Evolutionary conservation across 53 echinoderm and acorn worm genomes (phyloP).

Genomic region (Patiria pectinifera): DNA sequence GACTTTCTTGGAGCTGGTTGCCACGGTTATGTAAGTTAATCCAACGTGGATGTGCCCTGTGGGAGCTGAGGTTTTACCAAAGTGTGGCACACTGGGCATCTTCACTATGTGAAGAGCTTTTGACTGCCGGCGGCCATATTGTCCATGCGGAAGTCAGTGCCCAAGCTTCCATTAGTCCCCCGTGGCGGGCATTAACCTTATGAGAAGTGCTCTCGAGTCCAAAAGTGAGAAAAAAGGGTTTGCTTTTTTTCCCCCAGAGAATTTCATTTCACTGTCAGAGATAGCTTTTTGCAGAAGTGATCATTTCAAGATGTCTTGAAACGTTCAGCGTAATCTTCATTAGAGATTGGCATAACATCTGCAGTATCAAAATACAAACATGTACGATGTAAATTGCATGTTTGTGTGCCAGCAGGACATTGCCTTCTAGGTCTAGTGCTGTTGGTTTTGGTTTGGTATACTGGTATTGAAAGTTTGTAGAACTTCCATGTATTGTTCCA

Average conservation of each 20-base stretch:
- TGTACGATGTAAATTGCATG: too few relatives aligned
- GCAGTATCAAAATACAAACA: too few relatives aligned
- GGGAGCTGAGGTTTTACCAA: neutral
- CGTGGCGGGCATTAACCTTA: conserved; percentile 20
- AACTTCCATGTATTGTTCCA: too few relatives aligned
- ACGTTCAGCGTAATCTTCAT: too few relatives aligned
- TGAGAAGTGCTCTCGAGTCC: neutral
- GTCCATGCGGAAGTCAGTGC: conserved; percentile 20
- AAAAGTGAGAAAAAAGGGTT: neutral
- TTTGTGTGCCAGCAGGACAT: too few relatives aligned
- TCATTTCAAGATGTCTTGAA: too few relatives aligned
- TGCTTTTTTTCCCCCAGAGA: neutral
- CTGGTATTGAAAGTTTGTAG: too few relatives aligned
- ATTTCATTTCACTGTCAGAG: neutral
- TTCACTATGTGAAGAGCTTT: neutral
- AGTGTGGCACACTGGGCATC: neutral
- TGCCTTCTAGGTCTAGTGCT: too few relatives aligned
- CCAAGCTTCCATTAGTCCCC: neutral
- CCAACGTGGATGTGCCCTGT: neutral
- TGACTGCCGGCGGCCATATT: neutral
- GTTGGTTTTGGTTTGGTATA: too few relatives aligned
- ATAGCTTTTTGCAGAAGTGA: neutral
- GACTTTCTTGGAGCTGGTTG: neutral
- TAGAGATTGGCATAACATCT: too few relatives aligned
- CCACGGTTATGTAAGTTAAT: neutral